Percentiles rank a stretch among this genome's conserved stretches.
Evolutionary conservation across 2,797 vertebrate species (phyloP).

Genomic region (Luscinia megarhynchos): DNA sequence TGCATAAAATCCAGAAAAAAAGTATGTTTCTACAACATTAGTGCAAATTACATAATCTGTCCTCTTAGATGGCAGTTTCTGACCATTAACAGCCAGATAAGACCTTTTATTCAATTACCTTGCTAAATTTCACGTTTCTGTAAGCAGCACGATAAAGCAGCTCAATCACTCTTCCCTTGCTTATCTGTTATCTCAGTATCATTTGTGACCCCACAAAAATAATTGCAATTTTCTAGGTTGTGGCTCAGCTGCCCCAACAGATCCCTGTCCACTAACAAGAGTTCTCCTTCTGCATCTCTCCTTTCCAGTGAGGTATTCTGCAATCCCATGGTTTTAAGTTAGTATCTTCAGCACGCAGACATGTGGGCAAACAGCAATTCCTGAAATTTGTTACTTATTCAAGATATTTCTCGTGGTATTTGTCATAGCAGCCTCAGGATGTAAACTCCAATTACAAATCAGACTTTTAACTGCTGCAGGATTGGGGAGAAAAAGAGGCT

Average conservation of each 20-base stretch:
- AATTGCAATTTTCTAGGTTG: background rate
- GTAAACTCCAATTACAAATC: background rate
- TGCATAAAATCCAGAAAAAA: background rate
- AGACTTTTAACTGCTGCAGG: background rate
- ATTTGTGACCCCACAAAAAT: background rate
- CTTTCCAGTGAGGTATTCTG: background rate
- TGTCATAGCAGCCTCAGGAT: background rate
- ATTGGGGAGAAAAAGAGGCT: background rate
- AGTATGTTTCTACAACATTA: background rate
- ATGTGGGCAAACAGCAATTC: background rate
- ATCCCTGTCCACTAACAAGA: background rate
- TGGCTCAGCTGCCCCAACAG: background rate
- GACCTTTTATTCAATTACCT: constrained; percentile 13
- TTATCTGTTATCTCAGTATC: constrained; percentile 4
- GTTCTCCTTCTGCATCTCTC: background rate
- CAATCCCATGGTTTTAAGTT: background rate
- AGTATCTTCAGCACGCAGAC: fast-evolving
- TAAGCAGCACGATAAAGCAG: constrained; percentile 34
- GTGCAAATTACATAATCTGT: background rate
- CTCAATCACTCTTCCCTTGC: background rate
- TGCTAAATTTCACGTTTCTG: constrained; percentile 18
- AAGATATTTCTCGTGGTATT: background rate
- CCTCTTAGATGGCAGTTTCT: constrained; percentile 1
- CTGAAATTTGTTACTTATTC: background rate
- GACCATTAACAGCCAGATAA: constrained; percentile 20